These are phyloP conservation scores for Meriones unguiculatus DNA, from an alignment of 2,113 vertebrate species.

Conservation along the genomic window DNA sequence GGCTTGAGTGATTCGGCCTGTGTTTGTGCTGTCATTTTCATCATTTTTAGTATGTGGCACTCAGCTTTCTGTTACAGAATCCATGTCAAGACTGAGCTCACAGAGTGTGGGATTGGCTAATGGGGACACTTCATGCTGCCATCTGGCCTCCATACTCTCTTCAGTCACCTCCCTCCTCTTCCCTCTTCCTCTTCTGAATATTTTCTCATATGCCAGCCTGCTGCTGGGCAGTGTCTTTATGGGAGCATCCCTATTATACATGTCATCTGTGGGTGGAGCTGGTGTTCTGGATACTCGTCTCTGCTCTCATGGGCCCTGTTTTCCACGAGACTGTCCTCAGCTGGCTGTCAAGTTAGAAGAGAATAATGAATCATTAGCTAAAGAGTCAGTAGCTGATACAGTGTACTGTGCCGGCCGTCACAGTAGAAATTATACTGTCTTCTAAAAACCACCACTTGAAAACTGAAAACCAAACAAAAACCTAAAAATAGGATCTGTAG, in stretches of 20 bases:
- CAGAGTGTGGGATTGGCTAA: background rate
- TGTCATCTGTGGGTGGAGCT: background rate
- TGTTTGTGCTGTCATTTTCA: background rate
- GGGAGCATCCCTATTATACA: background rate
- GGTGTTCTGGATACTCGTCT: background rate
- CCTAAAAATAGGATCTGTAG: background rate
- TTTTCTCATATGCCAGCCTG: background rate
- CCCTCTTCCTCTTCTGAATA: background rate
- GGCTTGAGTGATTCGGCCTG: background rate
- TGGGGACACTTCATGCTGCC: rapidly evolving
- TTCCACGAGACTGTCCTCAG: background rate
- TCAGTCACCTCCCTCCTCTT: background rate
- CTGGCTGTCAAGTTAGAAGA: slow-evolving; percentile 39
- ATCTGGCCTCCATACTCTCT: background rate
- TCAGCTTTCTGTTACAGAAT: background rate
- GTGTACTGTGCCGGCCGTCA: background rate
- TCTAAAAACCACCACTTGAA: background rate
- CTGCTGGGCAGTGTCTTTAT: background rate
- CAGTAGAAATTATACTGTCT: background rate
- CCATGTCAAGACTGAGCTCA: background rate
- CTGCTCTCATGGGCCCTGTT: background rate
- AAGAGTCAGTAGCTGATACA: slow-evolving; percentile 23
- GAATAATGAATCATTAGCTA: slow-evolving; percentile 56
- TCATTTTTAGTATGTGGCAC: background rate
- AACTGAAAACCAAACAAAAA: background rate